Base-by-base conservation (phyloP, 2,888 invertebrate genomes). In the Leuctra nigra region DNA sequence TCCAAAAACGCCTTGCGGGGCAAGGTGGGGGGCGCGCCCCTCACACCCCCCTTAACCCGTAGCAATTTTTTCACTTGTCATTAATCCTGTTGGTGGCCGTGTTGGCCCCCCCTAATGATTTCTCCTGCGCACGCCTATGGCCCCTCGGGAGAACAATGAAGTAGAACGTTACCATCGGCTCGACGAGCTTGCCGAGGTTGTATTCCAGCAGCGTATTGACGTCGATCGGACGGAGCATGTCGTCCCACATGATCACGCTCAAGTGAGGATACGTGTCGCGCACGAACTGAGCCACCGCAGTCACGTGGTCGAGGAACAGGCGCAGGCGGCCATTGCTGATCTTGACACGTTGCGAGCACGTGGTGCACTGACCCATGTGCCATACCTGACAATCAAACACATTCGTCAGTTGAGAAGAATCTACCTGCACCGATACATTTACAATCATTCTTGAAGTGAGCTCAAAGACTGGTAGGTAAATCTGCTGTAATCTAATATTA, bases 231-330 rank as follows among this genome's bases (percentile, higher is more conserved):
- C 91, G 75, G 56, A 91, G 72, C 91, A 92, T 91, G 67, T 92
- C 92, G 67, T 92, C 91, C 91, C 92, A 92, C 72, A 91, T 84
- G 11, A 92, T 82, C 3, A 86, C 74, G 60, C 74, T 79, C 25
- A 85, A 68, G 54, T 75, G 70, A 0, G 86, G 86, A 66, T 84
- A 79, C 35, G 74, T 77, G 55, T 76, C 78, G 65, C 79, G 80
- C 16, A 86, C 69, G 61, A 75, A 82, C 61, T 77, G 71, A 0
- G 80, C 78, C n/a, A 86, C 72, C 25, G 77, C 75, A 56, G 75
- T 72, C 6, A 89, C 77, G 67, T 90, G 87, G 57, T 83, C 79
- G 46, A 90, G 68, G 64, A 82, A 87, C 7, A 89, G 68, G 1
- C 78, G 73, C 4, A 78, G 75, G 46, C 75, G 76, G 3, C 78